Percentiles rank a stretch among this genome's conserved stretches.
Evolutionary conservation across 2,888 invertebrate genomes (phyloP).

Genomic region (Neuroscelio doddi): DNA sequence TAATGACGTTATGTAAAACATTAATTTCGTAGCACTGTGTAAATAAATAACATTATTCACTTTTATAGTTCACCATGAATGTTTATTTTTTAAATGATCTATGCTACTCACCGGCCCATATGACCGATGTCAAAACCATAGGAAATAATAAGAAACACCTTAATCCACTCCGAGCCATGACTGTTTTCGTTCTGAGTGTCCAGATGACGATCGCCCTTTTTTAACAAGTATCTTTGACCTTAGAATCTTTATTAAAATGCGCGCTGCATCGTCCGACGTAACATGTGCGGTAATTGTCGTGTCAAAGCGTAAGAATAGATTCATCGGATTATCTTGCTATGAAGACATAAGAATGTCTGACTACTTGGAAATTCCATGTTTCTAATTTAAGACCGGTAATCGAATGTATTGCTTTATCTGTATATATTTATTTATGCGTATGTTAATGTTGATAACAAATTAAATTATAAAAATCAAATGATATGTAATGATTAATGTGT

Average conservation of each 20-base stretch:
- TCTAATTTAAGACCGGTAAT: too few relatives aligned
- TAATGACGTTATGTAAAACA: too few relatives aligned
- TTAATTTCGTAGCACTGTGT: neutral
- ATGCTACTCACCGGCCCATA: conserved; percentile 55
- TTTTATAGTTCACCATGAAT: conserved; percentile 13
- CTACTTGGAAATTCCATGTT: too few relatives aligned
- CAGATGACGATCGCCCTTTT: conserved; percentile 61
- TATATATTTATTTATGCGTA: too few relatives aligned
- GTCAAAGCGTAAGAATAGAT: conserved; percentile 5
- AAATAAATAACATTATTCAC: conserved; percentile 10
- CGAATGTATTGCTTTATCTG: too few relatives aligned
- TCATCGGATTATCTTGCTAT: too few relatives aligned
- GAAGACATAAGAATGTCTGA: too few relatives aligned
- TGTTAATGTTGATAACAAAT: too few relatives aligned
- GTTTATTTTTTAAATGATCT: conserved; percentile 1
- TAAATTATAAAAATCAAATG: too few relatives aligned
- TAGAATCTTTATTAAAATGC: conserved; percentile 65
- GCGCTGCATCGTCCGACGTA: conserved; percentile 45
- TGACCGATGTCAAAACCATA: conserved; percentile 31
- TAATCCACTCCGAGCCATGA: conserved; percentile 55
- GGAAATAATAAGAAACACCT: conserved; percentile 35
- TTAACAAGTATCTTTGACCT: conserved; percentile 67
- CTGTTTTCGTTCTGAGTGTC: conserved; percentile 60
- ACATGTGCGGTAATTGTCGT: conserved; percentile 35
- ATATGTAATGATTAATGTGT: too few relatives aligned